Conservation (phyloP, 2,797 vertebrate genomes). For the Poecilia velifera region DNA sequence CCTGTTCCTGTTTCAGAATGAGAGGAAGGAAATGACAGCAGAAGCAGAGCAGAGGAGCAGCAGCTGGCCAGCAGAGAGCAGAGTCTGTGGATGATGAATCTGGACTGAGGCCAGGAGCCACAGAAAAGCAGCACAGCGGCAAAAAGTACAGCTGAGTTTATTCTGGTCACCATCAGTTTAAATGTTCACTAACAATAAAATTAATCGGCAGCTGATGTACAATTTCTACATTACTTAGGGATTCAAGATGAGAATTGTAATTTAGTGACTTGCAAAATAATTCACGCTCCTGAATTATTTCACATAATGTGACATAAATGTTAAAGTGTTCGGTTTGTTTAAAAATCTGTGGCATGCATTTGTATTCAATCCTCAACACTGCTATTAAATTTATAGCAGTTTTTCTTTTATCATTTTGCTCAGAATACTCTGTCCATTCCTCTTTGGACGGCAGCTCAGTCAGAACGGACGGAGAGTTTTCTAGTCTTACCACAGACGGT, state of each 20-base stretch:
- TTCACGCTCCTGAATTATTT: neutral
- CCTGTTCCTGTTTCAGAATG: constrained; percentile 56
- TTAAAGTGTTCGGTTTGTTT: neutral
- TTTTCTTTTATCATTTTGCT: neutral
- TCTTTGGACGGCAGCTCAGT: neutral
- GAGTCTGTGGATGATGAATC: constrained; percentile 72
- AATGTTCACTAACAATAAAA: constrained; percentile 19
- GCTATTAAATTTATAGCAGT: neutral
- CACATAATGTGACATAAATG: neutral
- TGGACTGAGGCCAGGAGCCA: constrained; percentile 68
- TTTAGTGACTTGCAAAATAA: neutral
- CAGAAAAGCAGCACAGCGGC: constrained; percentile 21
- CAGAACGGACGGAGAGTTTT: neutral
- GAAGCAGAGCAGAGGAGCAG: constrained; percentile 52
- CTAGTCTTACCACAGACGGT: no score
- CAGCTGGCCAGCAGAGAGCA: constrained; percentile 48
- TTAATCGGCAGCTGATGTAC: neutral
- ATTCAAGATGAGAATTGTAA: neutral
- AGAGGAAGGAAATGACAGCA: constrained; percentile 43
- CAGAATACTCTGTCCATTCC: neutral
- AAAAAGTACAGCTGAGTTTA: constrained; percentile 39
- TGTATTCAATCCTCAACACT: neutral
- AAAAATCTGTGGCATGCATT: neutral
- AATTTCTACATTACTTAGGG: neutral
- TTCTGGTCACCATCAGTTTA: constrained; percentile 21